Percentiles rank a stretch among this genome's conserved stretches.
Evolutionary conservation across 2,797 vertebrate species (phyloP).

Genomic region (Pelochelys cantorii): DNA sequence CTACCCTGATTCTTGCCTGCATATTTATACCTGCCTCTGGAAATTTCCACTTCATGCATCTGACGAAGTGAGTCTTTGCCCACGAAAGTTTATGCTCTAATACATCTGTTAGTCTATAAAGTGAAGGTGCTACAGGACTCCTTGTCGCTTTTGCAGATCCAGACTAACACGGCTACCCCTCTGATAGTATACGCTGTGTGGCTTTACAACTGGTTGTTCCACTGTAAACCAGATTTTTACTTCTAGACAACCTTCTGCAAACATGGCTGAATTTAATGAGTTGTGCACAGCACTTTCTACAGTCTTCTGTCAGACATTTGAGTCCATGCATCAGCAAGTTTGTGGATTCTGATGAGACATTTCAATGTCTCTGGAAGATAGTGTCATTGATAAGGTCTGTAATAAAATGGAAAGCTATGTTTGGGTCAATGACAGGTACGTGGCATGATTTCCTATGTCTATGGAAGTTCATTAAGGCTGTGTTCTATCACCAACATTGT

Average conservation of each 20-base stretch:
- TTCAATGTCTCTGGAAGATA: not conserved
- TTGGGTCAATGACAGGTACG: not conserved
- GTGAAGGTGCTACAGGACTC: too few relatives aligned
- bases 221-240: not conserved
- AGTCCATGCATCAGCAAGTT: not conserved
- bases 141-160: too few relatives aligned
- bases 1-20: too few relatives aligned
- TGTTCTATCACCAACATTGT: not conserved
- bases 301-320: not conserved
- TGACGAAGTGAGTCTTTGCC: too few relatives aligned
- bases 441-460: not conserved
- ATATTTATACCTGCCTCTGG: too few relatives aligned
- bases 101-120: too few relatives aligned
- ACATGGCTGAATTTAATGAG: not conserved
- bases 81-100: too few relatives aligned
- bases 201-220: not conserved
- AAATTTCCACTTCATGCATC: too few relatives aligned
- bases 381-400: not conserved
- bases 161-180: too few relatives aligned
- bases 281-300: not conserved
- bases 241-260: not conserved
- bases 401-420: not conserved
- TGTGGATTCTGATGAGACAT: not conserved
- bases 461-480: not conserved
- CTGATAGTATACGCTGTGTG: not conserved